Conservation (phyloP, 2,113 vertebrate species). For the Dipodomys ordii region DNA sequence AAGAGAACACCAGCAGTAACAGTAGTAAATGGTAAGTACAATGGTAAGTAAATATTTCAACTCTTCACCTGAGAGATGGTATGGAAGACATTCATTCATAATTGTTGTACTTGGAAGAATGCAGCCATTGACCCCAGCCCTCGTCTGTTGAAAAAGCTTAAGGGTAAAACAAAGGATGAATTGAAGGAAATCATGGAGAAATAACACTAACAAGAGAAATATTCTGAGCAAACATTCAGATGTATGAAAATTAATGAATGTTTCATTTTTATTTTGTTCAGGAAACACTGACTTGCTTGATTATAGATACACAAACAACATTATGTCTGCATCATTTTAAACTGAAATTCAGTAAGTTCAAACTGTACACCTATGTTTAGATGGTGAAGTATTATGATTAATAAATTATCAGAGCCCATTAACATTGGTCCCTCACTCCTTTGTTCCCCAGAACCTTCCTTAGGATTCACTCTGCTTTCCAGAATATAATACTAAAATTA, state of each 20-base stretch:
- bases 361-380: not conserved
- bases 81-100: not conserved
- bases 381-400: constrained; percentile 9
- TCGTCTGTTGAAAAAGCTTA: not conserved
- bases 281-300: not conserved
- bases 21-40: no score
- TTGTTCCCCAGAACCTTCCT: not conserved
- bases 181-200: not conserved
- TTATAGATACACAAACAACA: not conserved
- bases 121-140: not conserved
- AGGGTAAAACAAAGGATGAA: not conserved
- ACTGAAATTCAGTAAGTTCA: not conserved
- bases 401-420: not conserved
- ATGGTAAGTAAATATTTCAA: not conserved
- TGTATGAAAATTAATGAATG: not conserved
- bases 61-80: not conserved
- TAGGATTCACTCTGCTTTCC: not conserved
- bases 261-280: constrained; percentile 23
- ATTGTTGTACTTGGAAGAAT: not conserved
- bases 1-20: no score
- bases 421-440: not conserved
- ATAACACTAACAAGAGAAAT: not conserved
- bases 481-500: not conserved
- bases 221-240: not conserved
- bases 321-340: not conserved